Evolutionary conservation across 2,888 invertebrate species (phyloP).

Genomic region (Stenotaenia linearis): DNA sequence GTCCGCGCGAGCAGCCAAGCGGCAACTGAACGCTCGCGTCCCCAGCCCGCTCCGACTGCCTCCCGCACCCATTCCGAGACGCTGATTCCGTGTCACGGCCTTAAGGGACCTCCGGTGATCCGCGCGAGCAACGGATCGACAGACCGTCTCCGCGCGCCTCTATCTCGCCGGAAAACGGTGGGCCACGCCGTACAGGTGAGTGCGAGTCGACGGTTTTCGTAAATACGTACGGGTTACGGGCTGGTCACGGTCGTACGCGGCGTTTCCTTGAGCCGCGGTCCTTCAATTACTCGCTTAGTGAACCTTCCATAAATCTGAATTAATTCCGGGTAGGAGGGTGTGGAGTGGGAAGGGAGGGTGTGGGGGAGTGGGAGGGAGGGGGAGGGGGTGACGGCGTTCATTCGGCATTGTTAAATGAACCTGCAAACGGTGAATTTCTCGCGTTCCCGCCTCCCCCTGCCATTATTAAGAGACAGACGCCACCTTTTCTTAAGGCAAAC

Average conservation of each 20-base stretch:
- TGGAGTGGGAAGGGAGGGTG: conserved; percentile 10
- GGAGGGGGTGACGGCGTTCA: conserved; percentile 17
- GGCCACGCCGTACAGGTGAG: background rate
- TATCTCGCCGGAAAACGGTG: background rate
- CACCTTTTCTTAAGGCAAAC: conserved; percentile 26
- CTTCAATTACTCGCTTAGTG: conserved; percentile 26
- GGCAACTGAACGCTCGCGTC: conserved; percentile 26
- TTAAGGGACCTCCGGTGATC: background rate
- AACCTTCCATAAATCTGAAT: conserved; percentile 26
- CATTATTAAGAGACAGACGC: conserved; percentile 26
- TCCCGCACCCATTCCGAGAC: conserved; percentile 16
- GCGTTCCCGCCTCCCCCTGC: conserved; percentile 26
- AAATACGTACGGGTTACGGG: background rate
- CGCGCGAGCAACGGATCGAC: background rate
- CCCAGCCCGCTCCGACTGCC: background rate
- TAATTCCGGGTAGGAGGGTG: conserved; percentile 26
- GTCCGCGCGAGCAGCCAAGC: conserved; percentile 26
- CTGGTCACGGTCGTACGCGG: background rate
- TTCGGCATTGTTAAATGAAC: conserved; percentile 26
- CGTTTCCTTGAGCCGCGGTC: background rate
- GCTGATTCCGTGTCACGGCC: conserved; percentile 23
- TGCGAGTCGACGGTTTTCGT: background rate
- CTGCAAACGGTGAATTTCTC: conserved; percentile 26
- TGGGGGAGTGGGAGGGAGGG: background rate
- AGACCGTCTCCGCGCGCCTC: background rate